Conservation (phyloP, 2,113 vertebrate genomes). For the Pedionomus torquatus region DNA sequence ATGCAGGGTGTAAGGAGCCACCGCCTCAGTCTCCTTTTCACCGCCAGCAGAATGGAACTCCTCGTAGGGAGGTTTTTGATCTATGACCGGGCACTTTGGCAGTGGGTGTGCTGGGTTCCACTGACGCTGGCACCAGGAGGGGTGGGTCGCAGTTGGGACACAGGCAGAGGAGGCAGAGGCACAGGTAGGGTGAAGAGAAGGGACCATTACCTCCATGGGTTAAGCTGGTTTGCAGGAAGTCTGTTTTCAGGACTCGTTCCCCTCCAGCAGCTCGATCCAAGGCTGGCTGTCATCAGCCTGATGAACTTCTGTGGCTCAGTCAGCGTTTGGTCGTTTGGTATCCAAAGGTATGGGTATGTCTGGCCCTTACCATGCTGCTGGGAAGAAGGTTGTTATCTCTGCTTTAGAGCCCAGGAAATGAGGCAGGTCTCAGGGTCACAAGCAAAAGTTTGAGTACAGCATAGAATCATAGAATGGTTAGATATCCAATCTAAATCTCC, state of each 20-base stretch:
- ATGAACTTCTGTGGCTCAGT: background rate
- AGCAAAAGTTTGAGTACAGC: background rate
- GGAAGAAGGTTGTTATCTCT: background rate
- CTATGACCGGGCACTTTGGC: background rate
- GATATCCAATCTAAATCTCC: too few relatives aligned
- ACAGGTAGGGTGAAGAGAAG: too few relatives aligned
- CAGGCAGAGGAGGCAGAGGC: too few relatives aligned
- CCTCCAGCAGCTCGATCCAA: background rate
- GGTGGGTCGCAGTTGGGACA: too few relatives aligned
- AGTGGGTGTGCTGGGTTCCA: accelerated
- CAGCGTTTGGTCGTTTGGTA: background rate
- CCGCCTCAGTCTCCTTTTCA: background rate
- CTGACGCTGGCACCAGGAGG: accelerated
- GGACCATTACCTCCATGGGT: accelerated
- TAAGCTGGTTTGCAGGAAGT: background rate
- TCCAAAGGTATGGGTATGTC: accelerated
- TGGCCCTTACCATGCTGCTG: background rate
- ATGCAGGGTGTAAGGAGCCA: background rate
- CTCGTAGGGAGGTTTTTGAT: background rate
- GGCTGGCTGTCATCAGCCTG: background rate
- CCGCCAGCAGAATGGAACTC: background rate
- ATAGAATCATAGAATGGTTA: too few relatives aligned
- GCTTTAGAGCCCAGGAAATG: background rate
- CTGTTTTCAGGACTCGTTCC: background rate
- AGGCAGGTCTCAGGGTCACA: background rate